Evolutionary conservation across 2,797 vertebrate species (phyloP), one percentile per base, ranked within the genome.

Genomic region (Sparidentex hasta): DNA sequence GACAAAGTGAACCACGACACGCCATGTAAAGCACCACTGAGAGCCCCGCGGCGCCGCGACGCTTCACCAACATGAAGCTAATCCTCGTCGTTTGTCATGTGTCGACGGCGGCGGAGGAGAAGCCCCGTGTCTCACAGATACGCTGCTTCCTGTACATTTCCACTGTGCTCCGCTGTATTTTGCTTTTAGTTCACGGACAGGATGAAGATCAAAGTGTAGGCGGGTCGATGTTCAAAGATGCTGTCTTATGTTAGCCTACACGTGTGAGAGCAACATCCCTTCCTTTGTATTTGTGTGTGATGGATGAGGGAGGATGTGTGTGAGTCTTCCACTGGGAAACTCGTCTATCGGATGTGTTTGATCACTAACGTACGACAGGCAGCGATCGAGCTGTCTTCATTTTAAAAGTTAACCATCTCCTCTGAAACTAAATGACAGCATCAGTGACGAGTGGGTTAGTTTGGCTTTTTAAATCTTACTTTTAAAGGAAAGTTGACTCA

Each of bases 281-380:
- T 57, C 47, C n/a, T 48, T 61, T 8, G 7, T 25, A 47, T 71
- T 66, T 23, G 44, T 4, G 18, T 61, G 18, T 7, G 21, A 54
- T 38, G 12, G n/a, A n/a, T 23, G 44, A 63, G 46, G 11, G 11
- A 43, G 21, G 17, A 11, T 51, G 65, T 56, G 38, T 68, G 61
- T 66, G 56, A 29, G 23, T 9, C 7, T 33, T 33, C 20, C 4
- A 4, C 43, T 4, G 54, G 57, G n/a, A 46, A 52, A 23, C 12
- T 71, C 71, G 54, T 70, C 57, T 25, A 62, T 73, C 63, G 38
- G 66, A 75, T 7, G 18, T 57, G 44, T 78, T 4, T 55, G 59
- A 76, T 57, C 20, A n/a, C 68, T 11, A 8, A 57, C 59, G 46
- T 14, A 2, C 51, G 63, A 56, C 63, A 51, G 20, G 38, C 41